Evolutionary conservation across 2,797 vertebrate species (phyloP), one percentile per base, ranked within the genome.

Genomic region (Nannoperca australis): DNA sequence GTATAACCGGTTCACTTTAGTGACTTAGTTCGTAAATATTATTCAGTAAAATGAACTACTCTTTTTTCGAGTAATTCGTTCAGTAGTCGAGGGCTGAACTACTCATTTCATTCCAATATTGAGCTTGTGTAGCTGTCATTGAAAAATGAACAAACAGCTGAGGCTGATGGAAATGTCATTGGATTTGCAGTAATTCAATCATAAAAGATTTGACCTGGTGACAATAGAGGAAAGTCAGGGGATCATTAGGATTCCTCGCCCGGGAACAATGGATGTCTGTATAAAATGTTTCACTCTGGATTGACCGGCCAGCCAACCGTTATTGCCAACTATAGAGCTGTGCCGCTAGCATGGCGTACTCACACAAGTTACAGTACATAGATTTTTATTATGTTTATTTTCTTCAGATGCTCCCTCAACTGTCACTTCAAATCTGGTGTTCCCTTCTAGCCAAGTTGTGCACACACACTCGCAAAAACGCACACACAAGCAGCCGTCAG

Each of bases 361-460:
- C 24, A 47, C 49, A 51, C n/a, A 42, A 40, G 22, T 45, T 24
- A 18, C 15, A 51, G 20, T 36, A 40, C 44, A 22, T 3, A 27
- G 4, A 53, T 7, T 27, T 27, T 27, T 27, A 27, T 27, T 27
- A 27, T 27, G 36, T 59, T 54, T 65, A 11, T 40, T 76, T 65
- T 70, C 18, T 42, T 54, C 24, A n/a, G 7, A 0, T 27, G 20
- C 34, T 54, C 11, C 40, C 15, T 70, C 17, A 44, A 32, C 54
- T 67, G 38, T 64, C 5, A 38, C 36, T 38, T 11, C 36, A 38
- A 11, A 63, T 56, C 32, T 67, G 68, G 15, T 49, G 27, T 30
- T 73, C n/a, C n/a, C 50, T 50, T 81, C 49, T 15, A 60, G 64
- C 50, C n/a, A 66, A 20, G 36, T 73, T 42, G n/a, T 51, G 20